Evolutionary conservation across 2,888 invertebrate genomes (phyloP).

Genomic region (Tenthredo livida): DNA sequence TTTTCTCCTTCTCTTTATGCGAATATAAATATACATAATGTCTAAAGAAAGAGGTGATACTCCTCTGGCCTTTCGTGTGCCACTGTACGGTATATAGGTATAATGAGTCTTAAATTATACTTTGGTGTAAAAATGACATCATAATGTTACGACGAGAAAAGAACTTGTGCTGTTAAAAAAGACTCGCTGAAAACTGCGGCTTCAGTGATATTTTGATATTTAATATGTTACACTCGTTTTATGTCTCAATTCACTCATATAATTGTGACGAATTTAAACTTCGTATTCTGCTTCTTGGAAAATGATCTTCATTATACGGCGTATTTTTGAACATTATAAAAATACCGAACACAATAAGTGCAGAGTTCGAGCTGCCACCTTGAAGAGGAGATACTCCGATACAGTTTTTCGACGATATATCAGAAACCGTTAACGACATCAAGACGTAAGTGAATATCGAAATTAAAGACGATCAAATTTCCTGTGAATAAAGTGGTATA

Average conservation of each 20-base stretch:
- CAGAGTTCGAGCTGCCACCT: too few relatives aligned
- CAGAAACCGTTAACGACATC: not conserved
- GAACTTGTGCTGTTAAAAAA: not conserved
- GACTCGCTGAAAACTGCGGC: not conserved
- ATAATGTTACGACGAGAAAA: not conserved
- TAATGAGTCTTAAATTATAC: not conserved
- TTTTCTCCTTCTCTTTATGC: not conserved
- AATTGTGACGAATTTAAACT: too few relatives aligned
- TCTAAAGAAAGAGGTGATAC: constrained; percentile 2
- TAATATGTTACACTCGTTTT: too few relatives aligned
- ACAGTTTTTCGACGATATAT: not conserved
- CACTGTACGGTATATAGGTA: not conserved
- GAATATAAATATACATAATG: not conserved
- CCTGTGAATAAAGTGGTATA: not conserved
- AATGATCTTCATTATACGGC: not conserved
- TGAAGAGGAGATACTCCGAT: too few relatives aligned
- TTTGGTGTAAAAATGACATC: constrained; percentile 1
- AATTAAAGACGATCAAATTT: not conserved
- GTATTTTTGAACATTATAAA: not conserved
- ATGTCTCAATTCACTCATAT: too few relatives aligned
- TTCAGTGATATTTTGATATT: too few relatives aligned
- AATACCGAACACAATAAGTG: too few relatives aligned
- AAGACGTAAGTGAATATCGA: not conserved
- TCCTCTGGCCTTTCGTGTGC: not conserved
- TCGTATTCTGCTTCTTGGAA: not conserved